These are phyloP conservation scores for Speoplatyrhinus poulsoni DNA, from an alignment of 2,113 vertebrate species.

Conservation along the genomic window DNA sequence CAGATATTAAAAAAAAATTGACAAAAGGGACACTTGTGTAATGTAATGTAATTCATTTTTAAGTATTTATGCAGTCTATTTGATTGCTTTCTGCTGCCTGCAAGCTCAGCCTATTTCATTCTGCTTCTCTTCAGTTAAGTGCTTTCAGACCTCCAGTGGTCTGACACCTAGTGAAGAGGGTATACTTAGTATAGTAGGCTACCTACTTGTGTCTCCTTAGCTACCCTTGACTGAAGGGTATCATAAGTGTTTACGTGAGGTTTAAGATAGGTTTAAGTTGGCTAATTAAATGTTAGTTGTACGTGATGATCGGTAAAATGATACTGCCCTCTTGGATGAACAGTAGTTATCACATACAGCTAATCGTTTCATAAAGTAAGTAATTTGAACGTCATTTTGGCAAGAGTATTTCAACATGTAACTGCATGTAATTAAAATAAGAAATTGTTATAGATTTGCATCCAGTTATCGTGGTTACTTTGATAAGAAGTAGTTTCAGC, in stretches of 20 bases:
- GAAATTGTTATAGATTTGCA: no score
- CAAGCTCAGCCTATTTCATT: conserved; percentile 40
- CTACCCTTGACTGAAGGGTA: background rate
- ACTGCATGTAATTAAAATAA: no score
- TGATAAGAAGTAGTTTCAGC: no score
- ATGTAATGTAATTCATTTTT: conserved; percentile 25
- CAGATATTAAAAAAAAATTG: background rate
- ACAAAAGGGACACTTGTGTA: conserved; percentile 3
- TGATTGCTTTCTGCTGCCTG: conserved; percentile 48
- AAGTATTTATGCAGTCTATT: conserved; percentile 32
- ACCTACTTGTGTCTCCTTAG: conserved; percentile 6
- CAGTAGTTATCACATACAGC: no score
- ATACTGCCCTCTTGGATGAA: background rate
- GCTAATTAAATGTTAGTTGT: background rate
- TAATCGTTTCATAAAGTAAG: no score
- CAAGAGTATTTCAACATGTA: no score
- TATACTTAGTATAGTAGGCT: conserved; percentile 1
- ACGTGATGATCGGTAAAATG: background rate
- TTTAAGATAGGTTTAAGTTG: background rate
- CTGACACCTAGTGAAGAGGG: conserved; percentile 12
- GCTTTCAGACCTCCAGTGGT: conserved; percentile 22
- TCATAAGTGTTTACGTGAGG: no score
- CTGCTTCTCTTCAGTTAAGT: conserved; percentile 32
- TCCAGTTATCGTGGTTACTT: no score
- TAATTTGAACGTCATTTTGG: no score